These are phyloP conservation scores for Darevskia mixta DNA, from an alignment of 2,797 vertebrate genomes.

Conservation along the genomic window DNA sequence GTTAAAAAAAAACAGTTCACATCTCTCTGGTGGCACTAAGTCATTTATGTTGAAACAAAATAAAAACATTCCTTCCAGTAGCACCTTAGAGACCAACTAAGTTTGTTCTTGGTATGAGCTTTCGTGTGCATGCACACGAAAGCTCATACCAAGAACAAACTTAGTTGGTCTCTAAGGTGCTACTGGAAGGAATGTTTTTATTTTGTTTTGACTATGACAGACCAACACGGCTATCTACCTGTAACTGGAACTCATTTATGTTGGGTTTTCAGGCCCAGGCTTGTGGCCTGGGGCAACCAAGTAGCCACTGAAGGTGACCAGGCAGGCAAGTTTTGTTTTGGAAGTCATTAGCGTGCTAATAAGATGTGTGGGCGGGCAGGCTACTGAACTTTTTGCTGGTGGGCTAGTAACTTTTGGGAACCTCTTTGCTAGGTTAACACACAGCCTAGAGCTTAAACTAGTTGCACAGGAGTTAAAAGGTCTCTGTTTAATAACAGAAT, in stretches of 20 bases:
- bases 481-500: conserved; percentile 9
- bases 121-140: too few species aligned
- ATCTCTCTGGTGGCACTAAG: conserved; percentile 42
- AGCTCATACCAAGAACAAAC: too few species aligned
- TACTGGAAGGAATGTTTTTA: too few species aligned
- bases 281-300: too few species aligned
- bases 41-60: neutral
- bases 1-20: conserved; percentile 50
- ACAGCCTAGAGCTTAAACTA: neutral
- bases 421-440: neutral
- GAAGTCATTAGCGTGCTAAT: neutral
- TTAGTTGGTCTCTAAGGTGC: too few species aligned
- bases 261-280: neutral
- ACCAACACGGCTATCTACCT: too few species aligned
- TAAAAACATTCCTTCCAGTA: too few species aligned
- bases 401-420: neutral
- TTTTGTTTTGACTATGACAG: too few species aligned
- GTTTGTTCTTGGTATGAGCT: too few species aligned
- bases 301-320: neutral
- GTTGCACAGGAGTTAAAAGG: neutral
- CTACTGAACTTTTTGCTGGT: neutral
- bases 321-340: neutral
- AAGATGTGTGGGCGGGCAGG: neutral
- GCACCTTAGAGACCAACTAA: too few species aligned
- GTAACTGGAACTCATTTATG: too few species aligned